Evolutionary conservation across 1,140 invertebrate species (phyloP), one percentile per base, ranked within the genome.

Genomic region (Neodiprion fabricii): DNA sequence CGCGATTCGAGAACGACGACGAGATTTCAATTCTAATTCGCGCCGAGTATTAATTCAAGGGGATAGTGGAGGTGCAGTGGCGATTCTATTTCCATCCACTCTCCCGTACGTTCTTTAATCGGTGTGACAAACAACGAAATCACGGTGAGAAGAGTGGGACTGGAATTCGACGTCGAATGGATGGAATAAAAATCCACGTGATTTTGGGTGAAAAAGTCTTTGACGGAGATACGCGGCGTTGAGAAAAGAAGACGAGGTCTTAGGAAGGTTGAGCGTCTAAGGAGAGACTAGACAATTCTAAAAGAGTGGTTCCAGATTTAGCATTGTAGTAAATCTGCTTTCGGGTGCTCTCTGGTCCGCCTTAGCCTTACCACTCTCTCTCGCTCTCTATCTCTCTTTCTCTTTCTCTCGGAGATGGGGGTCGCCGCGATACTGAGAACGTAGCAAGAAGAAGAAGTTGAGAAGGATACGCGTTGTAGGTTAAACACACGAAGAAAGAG

Each of bases 301-400:
- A 83, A 83, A 83, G 79, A 83, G 80, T 80, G 77, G 74, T 76
- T 69, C 82, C 81, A 79, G 78, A 83, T 83, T 83, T 83, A 83
- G 82, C 79, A 80, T 80, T 80, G 80, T 77, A 61, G 53, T 61
- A 61, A 61, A 61, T 61, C 53, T 61, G 53, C 53, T 61, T 61
- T 61, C 53, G 28, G 28, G 28, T 40, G 28, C 1, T 2, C 28
- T 40, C 28, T 2, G 28, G 28, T 40, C 28, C n/a, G 28, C 28
- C 28, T 40, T 40, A 40, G 2, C 28, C 28, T 5, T 40, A 1
- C 28, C 28, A 5, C 28, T 5, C 28, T 40, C 28, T 5, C 28
- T 40, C n/a, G 28, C 28, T 40, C 28, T 40, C 5, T 40, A 2
- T 40, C 28, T 40, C 28, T 40, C 28, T 40, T 5, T 40, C 5